Base-by-base conservation (phyloP, 2,888 invertebrate genomes). In the Rhagophthalmus giganteus region DNA sequence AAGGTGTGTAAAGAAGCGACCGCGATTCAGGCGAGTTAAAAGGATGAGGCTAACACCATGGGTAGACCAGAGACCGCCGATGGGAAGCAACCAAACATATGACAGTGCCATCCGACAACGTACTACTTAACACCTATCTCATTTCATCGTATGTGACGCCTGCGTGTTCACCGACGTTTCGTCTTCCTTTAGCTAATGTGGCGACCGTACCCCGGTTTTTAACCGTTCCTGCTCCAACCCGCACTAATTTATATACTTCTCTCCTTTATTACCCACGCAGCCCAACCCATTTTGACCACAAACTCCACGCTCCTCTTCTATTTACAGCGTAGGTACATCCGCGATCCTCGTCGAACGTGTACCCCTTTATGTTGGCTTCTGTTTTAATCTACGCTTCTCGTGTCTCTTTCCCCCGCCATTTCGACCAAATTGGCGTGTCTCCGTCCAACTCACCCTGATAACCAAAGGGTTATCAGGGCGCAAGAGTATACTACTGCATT, bases 271-370 rank as follows among this genome's bases (percentile, higher is more conserved):
- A 79, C 79, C 79, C 79, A 79, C 79, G 78, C 81, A 78, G 82
- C 82, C 82, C 83, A 78, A 79, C 83, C 83, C 82, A 80, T 80
- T 77, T 76, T 76, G 79, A 83, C 83, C 83, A 79, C 83, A 83
- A 81, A 81, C 79, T 78, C 79, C 77, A 77, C 78, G 77, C 75
- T 79, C 79, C 79, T 79, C 76, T 78, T 80, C 76, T 74, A 75
- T 74, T 25, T 76, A 73, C 75, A 71, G 38, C 51, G 48, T 72
- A 75, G 72, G 74, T 74, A 71, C 74, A 76, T 72, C 74, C 73
- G 68, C 57, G 57, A 46, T 68, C 73, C 68, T 64, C 62, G 65
- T 72, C 68, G 60, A 64, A 63, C 70, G 62, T 67, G 66, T 70
- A 71, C 71, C 73, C 73, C 73, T 74, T 71, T 71, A 67, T 69